Evolutionary conservation across 2,113 vertebrate species (phyloP).

Genomic region (Nesogale talazaci): DNA sequence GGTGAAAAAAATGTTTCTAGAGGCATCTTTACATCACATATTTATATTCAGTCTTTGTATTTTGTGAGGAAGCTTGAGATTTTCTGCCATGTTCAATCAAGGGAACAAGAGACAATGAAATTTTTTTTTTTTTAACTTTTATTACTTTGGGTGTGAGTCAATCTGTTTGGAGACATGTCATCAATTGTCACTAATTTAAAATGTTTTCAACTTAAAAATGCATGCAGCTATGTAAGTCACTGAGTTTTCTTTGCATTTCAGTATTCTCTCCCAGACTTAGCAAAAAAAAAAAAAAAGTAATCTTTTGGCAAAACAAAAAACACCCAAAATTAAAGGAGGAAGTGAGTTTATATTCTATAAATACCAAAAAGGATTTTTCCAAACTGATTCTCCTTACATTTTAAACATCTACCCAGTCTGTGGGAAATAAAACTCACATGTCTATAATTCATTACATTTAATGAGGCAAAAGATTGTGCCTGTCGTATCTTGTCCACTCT

Average conservation of each 20-base stretch:
- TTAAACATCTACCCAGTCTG: not conserved
- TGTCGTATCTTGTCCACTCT: not conserved
- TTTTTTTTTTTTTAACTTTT: too few relatives aligned
- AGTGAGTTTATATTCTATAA: conserved; percentile 36
- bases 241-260: not conserved
- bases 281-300: conserved; percentile 50
- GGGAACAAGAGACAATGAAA: conserved; percentile 25
- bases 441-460: conserved; percentile 58
- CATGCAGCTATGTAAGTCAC: not conserved
- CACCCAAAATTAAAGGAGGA: too few relatives aligned
- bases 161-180: not conserved
- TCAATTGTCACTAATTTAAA: conserved; percentile 45
- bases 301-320: conserved; percentile 48
- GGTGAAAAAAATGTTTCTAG: conserved; percentile 44
- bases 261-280: conserved; percentile 28
- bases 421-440: not conserved
- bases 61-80: not conserved
- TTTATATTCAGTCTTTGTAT: conserved; percentile 31
- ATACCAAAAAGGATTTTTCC: conserved; percentile 49
- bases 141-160: conserved; percentile 47
- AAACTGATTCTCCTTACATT: conserved; percentile 29
- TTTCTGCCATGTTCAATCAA: not conserved
- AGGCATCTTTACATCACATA: conserved; percentile 58
- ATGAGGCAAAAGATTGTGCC: conserved; percentile 56
- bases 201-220: conserved; percentile 54